Evolutionary conservation across 2,797 vertebrate genomes (phyloP).

Genomic region (Eurystomus glaucurus): DNA sequence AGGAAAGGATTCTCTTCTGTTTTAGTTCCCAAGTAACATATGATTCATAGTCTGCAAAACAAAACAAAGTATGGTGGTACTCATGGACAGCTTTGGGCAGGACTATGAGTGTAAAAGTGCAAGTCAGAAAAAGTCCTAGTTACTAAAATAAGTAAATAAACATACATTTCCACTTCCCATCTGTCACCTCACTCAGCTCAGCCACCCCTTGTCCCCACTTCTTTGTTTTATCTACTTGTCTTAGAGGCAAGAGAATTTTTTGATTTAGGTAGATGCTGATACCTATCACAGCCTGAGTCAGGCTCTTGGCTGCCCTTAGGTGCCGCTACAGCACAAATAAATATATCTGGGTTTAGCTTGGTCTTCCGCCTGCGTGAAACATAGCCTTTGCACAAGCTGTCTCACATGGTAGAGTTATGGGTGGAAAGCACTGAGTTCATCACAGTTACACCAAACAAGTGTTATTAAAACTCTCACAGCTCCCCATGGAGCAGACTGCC

Average conservation of each 20-base stretch:
- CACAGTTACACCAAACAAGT: neutral
- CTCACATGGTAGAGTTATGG: neutral
- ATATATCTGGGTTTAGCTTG: neutral
- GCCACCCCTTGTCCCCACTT: neutral
- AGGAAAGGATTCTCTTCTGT: neutral
- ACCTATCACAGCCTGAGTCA: neutral
- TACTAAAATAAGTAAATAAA: neutral
- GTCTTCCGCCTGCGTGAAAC: neutral
- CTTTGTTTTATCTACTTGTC: neutral
- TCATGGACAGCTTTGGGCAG: neutral
- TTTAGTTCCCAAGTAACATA: neutral
- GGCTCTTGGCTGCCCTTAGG: slow-evolving; percentile 53
- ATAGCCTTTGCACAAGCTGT: neutral
- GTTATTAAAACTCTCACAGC: neutral
- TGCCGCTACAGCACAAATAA: slow-evolving; percentile 63
- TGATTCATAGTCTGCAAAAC: neutral
- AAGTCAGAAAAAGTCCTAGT: neutral
- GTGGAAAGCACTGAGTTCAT: neutral
- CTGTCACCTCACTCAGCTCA: neutral
- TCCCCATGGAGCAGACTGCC: neutral
- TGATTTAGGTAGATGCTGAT: neutral
- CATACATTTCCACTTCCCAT: neutral
- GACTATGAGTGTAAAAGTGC: fast-evolving
- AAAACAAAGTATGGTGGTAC: neutral
- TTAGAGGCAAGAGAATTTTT: neutral